Evolutionary conservation across 2,797 vertebrate genomes (phyloP).

Genomic region (Synanceia verrucosa): DNA sequence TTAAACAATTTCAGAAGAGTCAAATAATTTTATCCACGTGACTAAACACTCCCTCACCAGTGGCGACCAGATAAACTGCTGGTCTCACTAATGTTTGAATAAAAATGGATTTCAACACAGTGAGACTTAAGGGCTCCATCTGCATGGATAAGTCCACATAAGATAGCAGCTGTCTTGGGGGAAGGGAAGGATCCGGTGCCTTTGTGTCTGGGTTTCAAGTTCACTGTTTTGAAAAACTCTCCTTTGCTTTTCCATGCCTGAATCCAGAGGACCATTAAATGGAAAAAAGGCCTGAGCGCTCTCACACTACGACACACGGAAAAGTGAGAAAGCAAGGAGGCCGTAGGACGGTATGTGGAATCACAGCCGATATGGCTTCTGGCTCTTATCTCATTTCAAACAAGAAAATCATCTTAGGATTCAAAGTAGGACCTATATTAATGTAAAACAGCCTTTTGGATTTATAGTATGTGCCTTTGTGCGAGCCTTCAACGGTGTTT

Average conservation of each 20-base stretch:
- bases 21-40: not conserved
- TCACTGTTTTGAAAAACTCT: conserved; percentile 49
- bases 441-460: conserved; percentile 13
- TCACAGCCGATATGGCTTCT: not conserved
- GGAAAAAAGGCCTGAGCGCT: conserved; percentile 54
- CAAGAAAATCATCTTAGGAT: conserved; percentile 2
- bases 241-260: conserved; percentile 69
- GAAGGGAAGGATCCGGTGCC: conserved; percentile 58
- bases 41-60: not conserved
- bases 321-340: conserved; percentile 38
- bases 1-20: not conserved
- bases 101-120: not conserved
- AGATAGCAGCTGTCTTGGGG: conserved; percentile 51
- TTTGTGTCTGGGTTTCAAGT: conserved; percentile 71
- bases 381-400: conserved; percentile 29
- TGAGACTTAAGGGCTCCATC: not conserved
- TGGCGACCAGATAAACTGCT: not conserved
- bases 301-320: conserved; percentile 52
- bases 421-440: not conserved
- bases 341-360: conserved; percentile 6
- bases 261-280: conserved; percentile 66
- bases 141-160: conserved; percentile 8
- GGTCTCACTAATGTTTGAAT: not conserved
- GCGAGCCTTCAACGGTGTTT: not conserved
- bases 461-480: conserved; percentile 14